A percentile compares a stretch with the other conserved stretches of the same genome.
These are phyloP conservation scores for Himantopus leucocephalus DNA, from an alignment of 2,113 vertebrate species.

Conservation along the genomic window DNA sequence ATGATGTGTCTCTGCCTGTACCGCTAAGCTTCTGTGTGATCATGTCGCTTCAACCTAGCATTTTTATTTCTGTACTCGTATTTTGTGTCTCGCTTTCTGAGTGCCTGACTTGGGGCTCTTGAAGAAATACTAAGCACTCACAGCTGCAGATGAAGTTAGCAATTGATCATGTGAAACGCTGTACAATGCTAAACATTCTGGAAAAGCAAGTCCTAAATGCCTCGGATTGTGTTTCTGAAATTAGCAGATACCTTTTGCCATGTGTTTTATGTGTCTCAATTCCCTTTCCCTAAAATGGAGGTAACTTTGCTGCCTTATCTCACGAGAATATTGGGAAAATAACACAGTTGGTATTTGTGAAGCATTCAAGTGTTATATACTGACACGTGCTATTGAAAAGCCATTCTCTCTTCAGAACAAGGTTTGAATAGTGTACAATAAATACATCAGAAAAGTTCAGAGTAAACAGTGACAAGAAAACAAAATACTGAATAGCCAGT, in stretches of 20 bases:
- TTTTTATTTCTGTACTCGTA: not conserved
- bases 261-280: not conserved
- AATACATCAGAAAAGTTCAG: constrained; percentile 35
- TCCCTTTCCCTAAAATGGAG: not conserved
- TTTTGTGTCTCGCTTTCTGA: not conserved
- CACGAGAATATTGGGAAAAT: constrained; percentile 21
- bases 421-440: constrained; percentile 9
- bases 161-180: not conserved
- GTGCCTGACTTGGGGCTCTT: not conserved
- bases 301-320: not conserved
- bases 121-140: not conserved
- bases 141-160: not conserved
- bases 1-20: not conserved
- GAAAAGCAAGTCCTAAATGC: not conserved
- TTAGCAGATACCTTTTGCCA: not conserved
- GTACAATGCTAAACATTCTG: not conserved
- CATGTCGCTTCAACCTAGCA: not conserved
- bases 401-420: constrained; percentile 23
- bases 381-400: constrained; percentile 28
- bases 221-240: not conserved
- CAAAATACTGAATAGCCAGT: not conserved
- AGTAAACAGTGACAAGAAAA: constrained; percentile 32
- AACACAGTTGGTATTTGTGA: not conserved
- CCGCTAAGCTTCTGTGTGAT: not conserved
- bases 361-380: not conserved